A percentile compares a stretch with the other conserved stretches of the same genome.
Conservation (phyloP, 1,140 invertebrate genomes). For the Lepidurus arcticus region DNA sequence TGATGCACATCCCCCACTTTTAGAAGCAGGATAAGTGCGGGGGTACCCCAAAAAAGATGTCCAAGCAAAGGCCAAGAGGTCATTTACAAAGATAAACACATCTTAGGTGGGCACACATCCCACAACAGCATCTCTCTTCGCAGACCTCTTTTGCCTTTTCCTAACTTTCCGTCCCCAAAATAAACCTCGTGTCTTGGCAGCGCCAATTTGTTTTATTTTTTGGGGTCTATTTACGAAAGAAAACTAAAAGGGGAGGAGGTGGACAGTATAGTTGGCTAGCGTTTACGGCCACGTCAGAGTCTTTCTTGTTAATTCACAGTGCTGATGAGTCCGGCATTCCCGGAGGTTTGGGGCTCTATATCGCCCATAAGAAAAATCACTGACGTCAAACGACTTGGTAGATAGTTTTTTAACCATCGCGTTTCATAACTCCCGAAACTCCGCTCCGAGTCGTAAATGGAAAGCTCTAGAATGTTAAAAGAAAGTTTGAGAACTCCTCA, state of each 20-base stretch:
- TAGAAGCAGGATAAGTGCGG: neutral
- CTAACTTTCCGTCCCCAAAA: neutral
- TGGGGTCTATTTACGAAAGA: neutral
- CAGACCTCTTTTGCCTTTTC: neutral
- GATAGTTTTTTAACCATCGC: constrained; percentile 6
- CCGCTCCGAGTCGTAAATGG: neutral
- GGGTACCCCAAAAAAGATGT: neutral
- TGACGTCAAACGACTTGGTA: neutral
- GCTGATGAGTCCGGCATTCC: neutral
- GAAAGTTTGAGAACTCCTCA: neutral
- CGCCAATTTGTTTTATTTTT: neutral
- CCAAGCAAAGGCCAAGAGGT: constrained; percentile 13
- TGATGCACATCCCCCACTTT: neutral
- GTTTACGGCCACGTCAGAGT: constrained; percentile 2
- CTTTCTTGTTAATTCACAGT: neutral
- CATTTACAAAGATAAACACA: constrained; percentile 20
- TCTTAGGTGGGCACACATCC: constrained; percentile 16
- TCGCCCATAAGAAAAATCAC: constrained; percentile 2
- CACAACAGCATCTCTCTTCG: constrained; percentile 13
- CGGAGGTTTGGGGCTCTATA: neutral
- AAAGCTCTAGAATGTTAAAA: neutral
- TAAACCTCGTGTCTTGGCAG: neutral
- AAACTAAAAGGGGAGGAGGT: neutral
- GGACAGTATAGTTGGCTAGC: neutral
- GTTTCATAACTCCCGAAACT: neutral